phyloP scores from a whole-genome alignment of 2,888 invertebrate genomes.

The Coelopa pilipes region DNA sequence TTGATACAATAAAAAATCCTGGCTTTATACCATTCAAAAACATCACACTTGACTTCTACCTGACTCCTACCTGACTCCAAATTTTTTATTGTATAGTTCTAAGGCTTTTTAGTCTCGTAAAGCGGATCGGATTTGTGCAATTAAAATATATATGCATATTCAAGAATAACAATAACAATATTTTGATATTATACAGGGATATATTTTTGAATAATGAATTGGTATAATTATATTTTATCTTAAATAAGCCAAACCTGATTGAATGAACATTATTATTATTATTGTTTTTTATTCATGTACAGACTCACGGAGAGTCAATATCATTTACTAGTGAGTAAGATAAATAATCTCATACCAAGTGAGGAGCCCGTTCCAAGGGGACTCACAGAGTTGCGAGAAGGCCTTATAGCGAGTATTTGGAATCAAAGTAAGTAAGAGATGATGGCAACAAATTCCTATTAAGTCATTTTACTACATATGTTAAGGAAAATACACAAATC shows the following conservation, averaged over 20 bases:
- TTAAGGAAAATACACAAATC: constrained; percentile 61
- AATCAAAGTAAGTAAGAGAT: too few species aligned
- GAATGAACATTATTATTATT: neutral
- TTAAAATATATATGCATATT: neutral
- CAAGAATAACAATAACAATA: neutral
- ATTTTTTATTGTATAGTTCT: too few species aligned
- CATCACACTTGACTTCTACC: too few species aligned
- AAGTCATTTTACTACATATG: neutral
- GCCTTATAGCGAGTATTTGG: neutral
- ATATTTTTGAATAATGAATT: neutral
- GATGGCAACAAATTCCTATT: neutral
- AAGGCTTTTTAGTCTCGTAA: too few species aligned
- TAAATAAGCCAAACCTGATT: neutral
- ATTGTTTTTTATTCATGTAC: neutral
- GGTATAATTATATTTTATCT: neutral
- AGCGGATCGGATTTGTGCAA: too few species aligned
- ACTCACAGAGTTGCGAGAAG: constrained; percentile 42
- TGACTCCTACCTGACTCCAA: too few species aligned
- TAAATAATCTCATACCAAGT: constrained; percentile 35
- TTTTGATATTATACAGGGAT: constrained; percentile 55
- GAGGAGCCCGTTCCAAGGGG: too few species aligned
- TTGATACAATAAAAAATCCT: too few species aligned
- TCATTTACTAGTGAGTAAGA: constrained; percentile 47
- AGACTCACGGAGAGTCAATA: constrained; percentile 49
- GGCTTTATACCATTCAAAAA: too few species aligned